Evolutionary conservation across 2,113 vertebrate species (phyloP).

Genomic region (Boleophthalmus pectinirostris): DNA sequence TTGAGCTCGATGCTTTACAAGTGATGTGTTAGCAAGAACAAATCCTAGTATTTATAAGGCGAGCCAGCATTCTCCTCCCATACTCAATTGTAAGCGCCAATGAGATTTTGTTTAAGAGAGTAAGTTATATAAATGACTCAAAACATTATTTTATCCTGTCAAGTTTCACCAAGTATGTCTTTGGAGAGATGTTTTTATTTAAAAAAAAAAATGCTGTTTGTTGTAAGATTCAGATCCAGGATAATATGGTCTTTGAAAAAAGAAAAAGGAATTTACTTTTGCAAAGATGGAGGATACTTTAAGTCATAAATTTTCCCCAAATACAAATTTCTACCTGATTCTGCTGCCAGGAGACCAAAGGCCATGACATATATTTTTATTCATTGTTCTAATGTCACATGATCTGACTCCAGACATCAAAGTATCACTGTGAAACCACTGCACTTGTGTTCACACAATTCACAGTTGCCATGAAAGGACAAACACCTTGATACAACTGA

Average conservation of each 20-base stretch:
- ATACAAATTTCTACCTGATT: neutral
- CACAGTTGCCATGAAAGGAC: constrained; percentile 3
- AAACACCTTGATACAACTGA: neutral
- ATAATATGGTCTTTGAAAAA: neutral
- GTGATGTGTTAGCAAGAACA: neutral
- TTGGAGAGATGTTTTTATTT: neutral
- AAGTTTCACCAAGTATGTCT: neutral
- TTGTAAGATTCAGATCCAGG: neutral
- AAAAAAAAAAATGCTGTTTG: neutral
- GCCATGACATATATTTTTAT: constrained; percentile 4
- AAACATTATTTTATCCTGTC: neutral
- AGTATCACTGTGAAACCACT: constrained; percentile 5
- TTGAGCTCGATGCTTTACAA: constrained; percentile 1
- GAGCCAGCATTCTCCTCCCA: neutral
- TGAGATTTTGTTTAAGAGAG: neutral
- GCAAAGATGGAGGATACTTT: neutral
- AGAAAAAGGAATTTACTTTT: neutral
- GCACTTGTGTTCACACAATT: neutral
- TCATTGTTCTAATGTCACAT: constrained; percentile 20
- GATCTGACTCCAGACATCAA: constrained; percentile 1
- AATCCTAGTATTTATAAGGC: neutral
- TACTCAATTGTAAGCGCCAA: neutral
- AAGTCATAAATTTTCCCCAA: neutral
- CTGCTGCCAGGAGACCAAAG: neutral
- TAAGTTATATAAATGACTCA: neutral